Conservation (phyloP, 2,888 invertebrate genomes). For the Drosophila neotestacea region DNA sequence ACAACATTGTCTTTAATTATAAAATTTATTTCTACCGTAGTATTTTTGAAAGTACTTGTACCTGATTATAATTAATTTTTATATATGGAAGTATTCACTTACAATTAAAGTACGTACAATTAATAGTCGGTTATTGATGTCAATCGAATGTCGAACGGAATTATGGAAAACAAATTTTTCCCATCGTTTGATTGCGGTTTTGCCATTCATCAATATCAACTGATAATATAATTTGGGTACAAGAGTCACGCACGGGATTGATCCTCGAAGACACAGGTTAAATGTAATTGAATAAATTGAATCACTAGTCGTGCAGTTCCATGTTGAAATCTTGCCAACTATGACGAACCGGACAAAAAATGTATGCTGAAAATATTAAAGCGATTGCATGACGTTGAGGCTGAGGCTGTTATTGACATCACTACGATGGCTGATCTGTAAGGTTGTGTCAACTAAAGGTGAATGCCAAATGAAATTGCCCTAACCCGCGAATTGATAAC, state of each 20-base stretch:
- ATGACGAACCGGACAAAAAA: constrained; percentile 38
- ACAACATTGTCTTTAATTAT: too few relatives aligned
- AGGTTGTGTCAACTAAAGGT: constrained; percentile 49
- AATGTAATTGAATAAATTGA: constrained; percentile 72
- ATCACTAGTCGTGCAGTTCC: constrained; percentile 59
- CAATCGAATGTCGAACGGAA: constrained; percentile 29
- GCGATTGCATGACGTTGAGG: constrained; percentile 37
- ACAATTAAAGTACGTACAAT: constrained; percentile 17
- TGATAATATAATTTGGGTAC: constrained; percentile 58
- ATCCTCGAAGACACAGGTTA: constrained; percentile 47
- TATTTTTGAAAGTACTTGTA: too few relatives aligned
- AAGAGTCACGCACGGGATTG: constrained; percentile 13
- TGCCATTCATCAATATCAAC: constrained; percentile 76
- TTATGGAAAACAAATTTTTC: constrained; percentile 31
- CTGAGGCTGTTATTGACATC: constrained; percentile 57
- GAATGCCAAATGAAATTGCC: constrained; percentile 52
- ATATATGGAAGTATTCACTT: neutral
- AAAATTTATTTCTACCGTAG: too few relatives aligned
- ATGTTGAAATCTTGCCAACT: constrained; percentile 66
- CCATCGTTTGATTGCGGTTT: constrained; percentile 64
- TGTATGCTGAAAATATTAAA: constrained; percentile 25
- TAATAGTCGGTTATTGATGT: constrained; percentile 48
- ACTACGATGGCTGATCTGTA: constrained; percentile 44
- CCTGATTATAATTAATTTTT: too few relatives aligned
- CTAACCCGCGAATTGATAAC: constrained; percentile 44